These are phyloP conservation scores for Sinella curviseta DNA, from an alignment of 1,140 invertebrate genomes.

Conservation along the genomic window DNA sequence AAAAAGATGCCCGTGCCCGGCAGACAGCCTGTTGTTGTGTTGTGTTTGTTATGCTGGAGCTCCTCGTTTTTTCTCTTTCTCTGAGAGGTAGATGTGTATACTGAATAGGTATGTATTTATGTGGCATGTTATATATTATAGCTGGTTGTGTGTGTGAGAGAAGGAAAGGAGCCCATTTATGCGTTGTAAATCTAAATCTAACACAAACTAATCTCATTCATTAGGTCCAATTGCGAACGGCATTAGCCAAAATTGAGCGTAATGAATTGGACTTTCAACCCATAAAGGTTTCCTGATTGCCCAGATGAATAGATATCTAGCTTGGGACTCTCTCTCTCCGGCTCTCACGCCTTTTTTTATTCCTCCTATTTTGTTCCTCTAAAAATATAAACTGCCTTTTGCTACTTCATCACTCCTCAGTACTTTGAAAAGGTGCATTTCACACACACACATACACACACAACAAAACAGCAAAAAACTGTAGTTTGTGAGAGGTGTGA, in stretches of 20 bases:
- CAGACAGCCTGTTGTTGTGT: neutral
- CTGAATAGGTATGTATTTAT: neutral
- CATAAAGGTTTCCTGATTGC: conserved; percentile 50
- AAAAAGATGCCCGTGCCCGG: neutral
- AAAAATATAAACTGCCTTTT: neutral
- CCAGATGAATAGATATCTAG: conserved; percentile 50
- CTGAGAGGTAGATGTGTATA: too few relatives aligned
- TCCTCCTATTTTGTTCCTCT: neutral
- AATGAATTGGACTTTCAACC: conserved; percentile 51
- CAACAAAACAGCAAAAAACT: too few relatives aligned
- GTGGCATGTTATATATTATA: neutral
- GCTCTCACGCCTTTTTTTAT: conserved; percentile 11
- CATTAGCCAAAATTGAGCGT: conserved; percentile 50
- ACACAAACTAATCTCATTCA: conserved; percentile 51
- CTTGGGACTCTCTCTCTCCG: conserved; percentile 39
- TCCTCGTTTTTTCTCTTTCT: neutral
- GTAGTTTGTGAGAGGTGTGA: neutral
- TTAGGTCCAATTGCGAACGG: conserved; percentile 50
- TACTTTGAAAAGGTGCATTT: too few relatives aligned
- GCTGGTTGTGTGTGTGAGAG: neutral
- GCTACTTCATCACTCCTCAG: too few relatives aligned
- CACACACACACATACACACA: too few relatives aligned
- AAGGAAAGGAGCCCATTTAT: conserved; percentile 42
- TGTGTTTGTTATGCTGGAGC: neutral
- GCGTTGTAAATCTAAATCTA: conserved; percentile 51